These are phyloP conservation scores for Drosophila subsilvestris DNA, from an alignment of 2,888 invertebrate species.

Conservation along the genomic window DNA sequence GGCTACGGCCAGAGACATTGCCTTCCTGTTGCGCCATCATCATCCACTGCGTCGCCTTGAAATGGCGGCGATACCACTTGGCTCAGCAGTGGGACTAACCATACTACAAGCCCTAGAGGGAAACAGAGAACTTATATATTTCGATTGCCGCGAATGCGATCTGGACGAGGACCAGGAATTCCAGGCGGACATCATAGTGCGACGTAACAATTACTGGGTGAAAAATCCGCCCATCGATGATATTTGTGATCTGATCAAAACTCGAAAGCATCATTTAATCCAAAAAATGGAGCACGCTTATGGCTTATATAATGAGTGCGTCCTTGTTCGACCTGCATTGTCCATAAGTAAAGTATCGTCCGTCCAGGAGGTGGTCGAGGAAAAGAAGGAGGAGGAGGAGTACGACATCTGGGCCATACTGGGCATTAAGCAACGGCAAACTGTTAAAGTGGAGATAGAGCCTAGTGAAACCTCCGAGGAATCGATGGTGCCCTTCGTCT, in stretches of 20 bases:
- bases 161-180: conserved; percentile 64
- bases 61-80: conserved; percentile 61
- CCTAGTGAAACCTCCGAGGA: too few species aligned
- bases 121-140: conserved; percentile 56
- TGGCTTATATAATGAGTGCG: conserved; percentile 11
- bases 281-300: conserved; percentile 19
- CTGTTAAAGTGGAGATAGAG: neutral
- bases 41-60: conserved; percentile 56
- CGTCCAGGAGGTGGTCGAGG: conserved; percentile 28
- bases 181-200: conserved; percentile 71
- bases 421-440: conserved; percentile 7
- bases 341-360: neutral
- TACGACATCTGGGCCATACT: conserved; percentile 58
- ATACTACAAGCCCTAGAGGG: conserved; percentile 60
- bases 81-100: conserved; percentile 13
- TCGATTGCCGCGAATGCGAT: conserved; percentile 72
- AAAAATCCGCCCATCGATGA: conserved; percentile 51
- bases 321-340: neutral
- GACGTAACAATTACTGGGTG: conserved; percentile 71
- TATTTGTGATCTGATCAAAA: conserved; percentile 56
- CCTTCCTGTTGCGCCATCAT: conserved; percentile 61
- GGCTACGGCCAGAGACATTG: conserved; percentile 40
- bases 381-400: conserved; percentile 48
- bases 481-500: conserved; percentile 52
- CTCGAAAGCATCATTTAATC: conserved; percentile 56